Conservation (phyloP, 1,140 invertebrate species). For the Leptinotarsa lineolata region DNA sequence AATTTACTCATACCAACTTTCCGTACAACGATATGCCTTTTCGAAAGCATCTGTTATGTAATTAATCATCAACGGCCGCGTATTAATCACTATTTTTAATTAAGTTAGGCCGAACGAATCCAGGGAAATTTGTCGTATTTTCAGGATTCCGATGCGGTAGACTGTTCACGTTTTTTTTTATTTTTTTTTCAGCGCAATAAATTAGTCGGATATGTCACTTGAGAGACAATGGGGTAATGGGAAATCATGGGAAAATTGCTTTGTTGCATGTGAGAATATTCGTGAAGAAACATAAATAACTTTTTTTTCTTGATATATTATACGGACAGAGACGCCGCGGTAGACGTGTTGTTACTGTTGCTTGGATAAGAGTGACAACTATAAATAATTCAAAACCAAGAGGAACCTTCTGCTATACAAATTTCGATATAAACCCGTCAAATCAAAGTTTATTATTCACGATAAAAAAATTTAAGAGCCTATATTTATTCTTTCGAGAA, state of each 20-base stretch:
- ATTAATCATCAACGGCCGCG: constrained; percentile 18
- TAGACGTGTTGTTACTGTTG: constrained; percentile 8
- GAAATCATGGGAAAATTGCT: constrained; percentile 6
- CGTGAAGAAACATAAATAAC: not conserved
- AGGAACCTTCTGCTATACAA: not conserved
- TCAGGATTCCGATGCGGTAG: constrained; percentile 9
- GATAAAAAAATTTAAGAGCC: not conserved
- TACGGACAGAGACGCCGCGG: not conserved
- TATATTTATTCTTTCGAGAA: too few relatives aligned
- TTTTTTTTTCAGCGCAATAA: constrained; percentile 1
- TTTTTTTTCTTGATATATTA: constrained; percentile 6
- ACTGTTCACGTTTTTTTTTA: constrained; percentile 12
- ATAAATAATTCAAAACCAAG: not conserved
- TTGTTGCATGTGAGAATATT: not conserved
- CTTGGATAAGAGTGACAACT: not conserved
- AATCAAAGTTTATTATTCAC: not conserved
- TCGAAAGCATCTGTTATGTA: constrained; percentile 21
- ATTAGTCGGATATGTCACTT: not conserved
- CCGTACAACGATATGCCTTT: constrained; percentile 20
- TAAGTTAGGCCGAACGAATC: constrained; percentile 20
- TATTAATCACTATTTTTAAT: constrained; percentile 27
- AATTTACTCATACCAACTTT: constrained; percentile 3
- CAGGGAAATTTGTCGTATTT: constrained; percentile 23
- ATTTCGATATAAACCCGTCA: not conserved
- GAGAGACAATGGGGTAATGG: constrained; percentile 2